These are phyloP conservation scores for Cosmopolites sordidus DNA, from an alignment of 2,888 invertebrate species.

Conservation along the genomic window DNA sequence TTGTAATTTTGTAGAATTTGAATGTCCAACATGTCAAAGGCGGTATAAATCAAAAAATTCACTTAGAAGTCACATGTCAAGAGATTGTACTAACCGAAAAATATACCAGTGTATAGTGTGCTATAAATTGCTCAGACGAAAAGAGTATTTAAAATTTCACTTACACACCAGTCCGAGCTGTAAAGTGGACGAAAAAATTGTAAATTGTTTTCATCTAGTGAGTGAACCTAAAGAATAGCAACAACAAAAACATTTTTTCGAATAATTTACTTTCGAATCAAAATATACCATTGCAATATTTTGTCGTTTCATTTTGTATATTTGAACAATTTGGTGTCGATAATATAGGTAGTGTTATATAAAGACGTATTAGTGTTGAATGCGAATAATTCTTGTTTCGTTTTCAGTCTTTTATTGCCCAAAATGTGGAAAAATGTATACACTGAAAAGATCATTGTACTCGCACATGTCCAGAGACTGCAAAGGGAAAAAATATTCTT, in stretches of 20 bases:
- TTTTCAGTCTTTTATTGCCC: no score
- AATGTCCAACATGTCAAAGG: neutral
- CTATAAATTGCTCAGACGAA: constrained; percentile 5
- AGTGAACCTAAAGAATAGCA: no score
- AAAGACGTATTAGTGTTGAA: no score
- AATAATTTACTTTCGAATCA: no score
- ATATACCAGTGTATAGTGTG: constrained; percentile 8
- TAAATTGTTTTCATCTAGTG: constrained; percentile 4
- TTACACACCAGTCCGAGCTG: constrained; percentile 2
- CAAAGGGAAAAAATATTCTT: constrained; percentile 36
- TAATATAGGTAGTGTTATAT: no score
- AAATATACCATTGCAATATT: no score
- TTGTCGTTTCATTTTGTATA: no score
- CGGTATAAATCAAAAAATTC: constrained; percentile 26
- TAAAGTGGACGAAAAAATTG: constrained; percentile 3
- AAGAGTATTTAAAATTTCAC: constrained; percentile 5
- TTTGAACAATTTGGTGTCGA: no score
- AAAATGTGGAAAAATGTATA: constrained; percentile 30
- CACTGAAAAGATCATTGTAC: constrained; percentile 28
- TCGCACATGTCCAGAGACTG: constrained; percentile 37
- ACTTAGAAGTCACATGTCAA: constrained; percentile 21
- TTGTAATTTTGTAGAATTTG: no score
- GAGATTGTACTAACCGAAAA: constrained; percentile 14
- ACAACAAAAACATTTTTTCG: no score
- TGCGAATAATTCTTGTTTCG: no score